phyloP scores from a whole-genome alignment of 2,797 vertebrate genomes.

The Phaenicophaeus curvirostris region DNA sequence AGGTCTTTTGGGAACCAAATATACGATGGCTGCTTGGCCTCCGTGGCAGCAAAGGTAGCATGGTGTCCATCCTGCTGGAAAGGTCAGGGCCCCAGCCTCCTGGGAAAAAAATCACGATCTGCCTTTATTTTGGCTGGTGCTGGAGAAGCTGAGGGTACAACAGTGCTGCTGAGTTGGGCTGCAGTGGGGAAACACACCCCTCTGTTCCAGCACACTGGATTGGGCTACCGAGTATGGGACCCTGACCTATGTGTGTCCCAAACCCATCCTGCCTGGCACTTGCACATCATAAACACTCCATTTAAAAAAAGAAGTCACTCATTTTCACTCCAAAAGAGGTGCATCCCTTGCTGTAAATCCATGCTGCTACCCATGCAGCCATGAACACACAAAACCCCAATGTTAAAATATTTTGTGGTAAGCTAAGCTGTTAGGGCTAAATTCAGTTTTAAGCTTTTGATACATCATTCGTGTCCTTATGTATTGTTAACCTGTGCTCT shows the following conservation, averaged over 20 bases:
- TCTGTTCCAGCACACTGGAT: not conserved
- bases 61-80: not conserved
- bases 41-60: not conserved
- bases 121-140: not conserved
- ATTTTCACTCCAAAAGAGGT: not conserved
- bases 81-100: not conserved
- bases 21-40: not conserved
- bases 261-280: not conserved
- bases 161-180: not conserved
- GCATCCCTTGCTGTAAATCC: not conserved
- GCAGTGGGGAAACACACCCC: fast-evolving
- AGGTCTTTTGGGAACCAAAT: not conserved
- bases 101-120: not conserved
- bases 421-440: not conserved
- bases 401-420: not conserved
- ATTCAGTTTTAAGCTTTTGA: not conserved
- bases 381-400: not conserved
- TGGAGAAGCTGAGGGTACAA: not conserved
- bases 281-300: not conserved
- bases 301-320: not conserved
- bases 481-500: not conserved
- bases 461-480: not conserved
- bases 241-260: not conserved
- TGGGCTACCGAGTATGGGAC: too few relatives aligned
- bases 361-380: not conserved